Evolutionary conservation across 1,140 invertebrate species (phyloP).

Genomic region (Leptopilina clavipes): DNA sequence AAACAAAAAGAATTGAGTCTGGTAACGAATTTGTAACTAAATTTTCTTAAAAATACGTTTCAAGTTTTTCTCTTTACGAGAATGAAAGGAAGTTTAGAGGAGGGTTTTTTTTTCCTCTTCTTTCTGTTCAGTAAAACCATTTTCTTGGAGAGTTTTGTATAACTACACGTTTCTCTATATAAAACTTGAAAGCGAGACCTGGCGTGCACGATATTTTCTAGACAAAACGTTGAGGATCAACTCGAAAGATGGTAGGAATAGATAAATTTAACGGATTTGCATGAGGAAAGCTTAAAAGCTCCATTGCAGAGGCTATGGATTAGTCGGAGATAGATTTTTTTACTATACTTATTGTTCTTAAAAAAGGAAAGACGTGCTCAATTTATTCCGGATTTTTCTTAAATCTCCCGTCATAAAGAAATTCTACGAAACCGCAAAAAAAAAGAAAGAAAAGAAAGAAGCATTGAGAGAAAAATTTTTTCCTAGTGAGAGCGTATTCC

Average conservation of each 20-base stretch:
- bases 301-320: background rate
- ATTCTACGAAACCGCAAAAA: no score
- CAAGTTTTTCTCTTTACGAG: no score
- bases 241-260: background rate
- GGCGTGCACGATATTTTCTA: background rate
- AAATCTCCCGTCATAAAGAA: background rate
- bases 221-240: background rate
- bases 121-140: no score
- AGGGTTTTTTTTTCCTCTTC: no score
- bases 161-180: background rate
- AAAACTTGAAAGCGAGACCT: background rate
- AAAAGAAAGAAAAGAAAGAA: no score
- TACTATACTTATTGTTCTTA: constrained; percentile 1
- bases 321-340: background rate
- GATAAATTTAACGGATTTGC: background rate
- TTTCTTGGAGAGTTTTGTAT: background rate
- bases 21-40: no score
- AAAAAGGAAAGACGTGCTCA: background rate
- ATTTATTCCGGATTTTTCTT: background rate
- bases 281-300: background rate
- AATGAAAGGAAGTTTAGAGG: no score
- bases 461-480: background rate
- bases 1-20: no score
- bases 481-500: no score
- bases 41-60: no score